Evolutionary conservation across 2,113 vertebrate species (phyloP), one percentile per base, ranked within the genome.

Genomic region (Jaculus jaculus): DNA sequence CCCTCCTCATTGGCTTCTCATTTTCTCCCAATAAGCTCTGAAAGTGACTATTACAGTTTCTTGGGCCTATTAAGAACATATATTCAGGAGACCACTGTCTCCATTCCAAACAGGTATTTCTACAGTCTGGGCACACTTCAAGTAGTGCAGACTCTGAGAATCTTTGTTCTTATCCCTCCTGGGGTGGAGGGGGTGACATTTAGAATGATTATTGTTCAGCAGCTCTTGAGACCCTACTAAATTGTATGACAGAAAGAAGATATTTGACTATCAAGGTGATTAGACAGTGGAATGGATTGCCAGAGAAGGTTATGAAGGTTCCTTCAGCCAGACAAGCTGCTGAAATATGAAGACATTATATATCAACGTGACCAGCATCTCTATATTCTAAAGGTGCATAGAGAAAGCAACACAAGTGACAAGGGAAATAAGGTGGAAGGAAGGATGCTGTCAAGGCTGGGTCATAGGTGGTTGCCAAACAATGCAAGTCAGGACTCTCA

Each of bases 301-400:
- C 65, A 90, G 94, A 89, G 78, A 58, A 96, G 85, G 90, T 95
- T 96, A 92, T 65, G 73, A 93, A 92, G 88, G 63, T 92, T 96
- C 60, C 73, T 93, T 93, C 78, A 90, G 88, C 13, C 91, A 83
- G 95, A 93, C 92, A 97, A 92, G 86, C 82, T 85, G 60, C 65
- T 96, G 92, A 96, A 96, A 96, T 90, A 96, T 83, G 92, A 96
- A 96, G 92, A 90, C 74, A 69, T 95, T 94, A 80, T 73, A 74
- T 75, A 86, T 74, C 71, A 92, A 92, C 5, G 30, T 89, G 91
- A 94, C 74, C 63, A 94, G 90, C 85, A 96, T 96, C 47, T 69
- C 92, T 92, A 85, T 66, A 85, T 90, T 88, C 58, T 66, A 82
- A 90, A 34, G 77, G 71, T 94, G 39, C 30, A 69, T 60, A 78